These are phyloP conservation scores for Gorsachius magnificus DNA, from an alignment of 2,797 vertebrate species.

Conservation along the genomic window DNA sequence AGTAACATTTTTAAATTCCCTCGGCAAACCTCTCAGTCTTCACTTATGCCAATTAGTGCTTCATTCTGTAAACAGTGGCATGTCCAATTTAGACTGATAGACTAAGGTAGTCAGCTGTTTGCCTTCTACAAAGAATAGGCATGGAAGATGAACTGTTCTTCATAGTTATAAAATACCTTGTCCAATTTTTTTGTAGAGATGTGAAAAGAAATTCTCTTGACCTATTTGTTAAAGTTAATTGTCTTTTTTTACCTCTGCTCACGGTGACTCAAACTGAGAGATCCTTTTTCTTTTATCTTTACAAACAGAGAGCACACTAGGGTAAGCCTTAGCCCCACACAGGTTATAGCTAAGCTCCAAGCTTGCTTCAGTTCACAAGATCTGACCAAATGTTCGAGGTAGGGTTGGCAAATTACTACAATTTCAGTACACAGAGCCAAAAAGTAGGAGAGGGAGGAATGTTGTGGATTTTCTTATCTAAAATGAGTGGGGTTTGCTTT, in stretches of 20 bases:
- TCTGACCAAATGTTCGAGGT: background rate
- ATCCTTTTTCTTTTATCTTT: background rate
- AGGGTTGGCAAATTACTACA: background rate
- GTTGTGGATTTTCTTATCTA: background rate
- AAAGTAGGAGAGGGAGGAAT: no score
- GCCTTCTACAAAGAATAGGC: background rate
- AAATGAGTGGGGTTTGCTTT: background rate
- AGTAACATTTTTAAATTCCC: constrained; percentile 57
- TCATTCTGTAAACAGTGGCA: constrained; percentile 2
- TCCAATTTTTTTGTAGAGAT: background rate
- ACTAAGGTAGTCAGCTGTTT: background rate
- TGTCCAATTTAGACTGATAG: constrained; percentile 7
- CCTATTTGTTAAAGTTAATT: background rate
- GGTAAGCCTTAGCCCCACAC: background rate
- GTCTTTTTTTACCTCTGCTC: background rate
- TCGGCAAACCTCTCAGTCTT: constrained; percentile 33
- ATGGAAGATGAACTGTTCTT: background rate
- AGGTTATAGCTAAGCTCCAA: background rate
- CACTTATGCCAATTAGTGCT: constrained; percentile 39
- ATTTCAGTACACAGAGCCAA: no score
- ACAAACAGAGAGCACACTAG: background rate
- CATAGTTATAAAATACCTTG: background rate
- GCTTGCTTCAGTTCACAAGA: background rate
- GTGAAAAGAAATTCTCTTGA: background rate
- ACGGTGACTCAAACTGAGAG: background rate